Evolutionary conservation across 2,797 vertebrate genomes (phyloP), one percentile per base, ranked within the genome.

Genomic region (Hoplostethus atlanticus): DNA sequence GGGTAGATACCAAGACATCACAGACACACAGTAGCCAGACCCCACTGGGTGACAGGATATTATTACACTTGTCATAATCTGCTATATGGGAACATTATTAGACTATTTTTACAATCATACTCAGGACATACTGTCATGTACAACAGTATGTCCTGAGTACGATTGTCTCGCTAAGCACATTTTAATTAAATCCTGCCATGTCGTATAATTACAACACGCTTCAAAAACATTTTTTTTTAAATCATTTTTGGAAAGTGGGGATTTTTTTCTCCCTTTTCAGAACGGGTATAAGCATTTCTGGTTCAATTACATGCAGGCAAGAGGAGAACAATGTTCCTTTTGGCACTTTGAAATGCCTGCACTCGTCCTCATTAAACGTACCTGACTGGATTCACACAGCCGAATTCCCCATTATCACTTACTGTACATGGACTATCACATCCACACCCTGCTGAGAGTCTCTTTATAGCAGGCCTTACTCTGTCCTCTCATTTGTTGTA

Each of bases 341-440:
- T 78, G 55, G 76, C 63, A 66, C 54, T 64, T 80, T 67, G 65
- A 72, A 78, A 77, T 44, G 56, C 25, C 61, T 53, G 59, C 34
- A 65, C 75, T 77, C 77, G 64, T 84, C 76, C 84, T 90, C 84
- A 84, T 91, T 89, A 87, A 68, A 80, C 53, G 73, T 34, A 83
- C 76, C 80, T 75, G 84, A 72, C 76, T 52, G 48, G 63, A 76
- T 69, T 84, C 76, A 63, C 36, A 73, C 59, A 73, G 75, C 63
- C 72, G 52, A 77, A 77, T 59, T 75, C 61, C 34, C 48, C 52
- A 72, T 80, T 78, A 84, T 79, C 63, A 40, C 73, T 68, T 34
- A 42, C 6, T 6, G 31, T 64, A 71, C 66, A 79, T 71, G 59
- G 68, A 84, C 69, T 55, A 71, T 64, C 53, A 62, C 79, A 77